phyloP scores from a whole-genome alignment of 1,140 invertebrate species.

The Saccostrea cuccullata region DNA sequence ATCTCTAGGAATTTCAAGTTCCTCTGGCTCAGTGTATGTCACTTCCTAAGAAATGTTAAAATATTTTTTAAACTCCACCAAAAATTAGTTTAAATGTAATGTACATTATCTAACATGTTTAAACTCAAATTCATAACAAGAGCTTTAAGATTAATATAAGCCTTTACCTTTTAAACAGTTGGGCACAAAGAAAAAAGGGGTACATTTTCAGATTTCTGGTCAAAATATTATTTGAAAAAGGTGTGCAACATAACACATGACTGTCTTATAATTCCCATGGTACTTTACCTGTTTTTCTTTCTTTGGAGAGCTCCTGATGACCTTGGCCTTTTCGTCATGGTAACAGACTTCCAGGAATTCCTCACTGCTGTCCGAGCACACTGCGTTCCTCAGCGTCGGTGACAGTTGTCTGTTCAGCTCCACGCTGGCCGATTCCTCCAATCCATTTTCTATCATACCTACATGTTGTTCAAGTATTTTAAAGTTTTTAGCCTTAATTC shows the following conservation, averaged over 20 bases:
- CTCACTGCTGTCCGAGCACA: conserved; percentile 62
- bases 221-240: too few species aligned
- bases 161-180: too few species aligned
- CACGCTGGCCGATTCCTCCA: conserved; percentile 90
- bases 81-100: too few species aligned
- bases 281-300: not conserved
- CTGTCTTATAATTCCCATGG: not conserved
- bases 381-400: conserved; percentile 66
- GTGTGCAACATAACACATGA: too few species aligned
- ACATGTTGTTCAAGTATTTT: conserved; percentile 6
- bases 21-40: not conserved
- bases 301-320: not conserved
- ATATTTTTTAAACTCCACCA: too few species aligned
- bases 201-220: too few species aligned
- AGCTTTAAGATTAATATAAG: too few species aligned
- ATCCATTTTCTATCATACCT: conserved; percentile 84
- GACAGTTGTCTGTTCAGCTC: conserved; percentile 64
- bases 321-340: conserved; percentile 45
- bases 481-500: not conserved
- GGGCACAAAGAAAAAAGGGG: too few species aligned
- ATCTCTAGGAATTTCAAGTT: conserved; percentile 32
- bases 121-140: too few species aligned
- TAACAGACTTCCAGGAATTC: conserved; percentile 74
- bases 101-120: too few species aligned
- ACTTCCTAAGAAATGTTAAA: not conserved